Conservation (phyloP, 2,888 invertebrate species). For the Caenorhabditis angaria region DNA sequence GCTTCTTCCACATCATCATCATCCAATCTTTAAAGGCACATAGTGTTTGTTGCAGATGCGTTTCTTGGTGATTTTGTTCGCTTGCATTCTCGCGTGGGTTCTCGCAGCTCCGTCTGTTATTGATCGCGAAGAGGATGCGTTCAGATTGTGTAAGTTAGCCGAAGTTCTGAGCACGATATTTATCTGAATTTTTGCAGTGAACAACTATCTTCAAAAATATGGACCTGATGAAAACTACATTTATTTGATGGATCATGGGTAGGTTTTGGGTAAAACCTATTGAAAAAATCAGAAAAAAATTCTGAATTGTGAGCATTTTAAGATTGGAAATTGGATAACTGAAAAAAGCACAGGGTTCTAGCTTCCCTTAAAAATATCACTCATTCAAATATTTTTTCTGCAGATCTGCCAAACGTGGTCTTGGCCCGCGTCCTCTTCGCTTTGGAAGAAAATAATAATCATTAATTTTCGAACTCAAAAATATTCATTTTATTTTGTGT, state of each 20-base stretch:
- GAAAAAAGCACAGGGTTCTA: too few relatives aligned
- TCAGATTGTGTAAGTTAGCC: constrained; percentile 25
- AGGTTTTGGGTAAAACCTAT: constrained; percentile 7
- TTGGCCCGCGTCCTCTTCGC: constrained; percentile 60
- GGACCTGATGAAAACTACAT: constrained; percentile 32
- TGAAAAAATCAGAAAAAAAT: too few relatives aligned
- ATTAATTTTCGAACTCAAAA: too few relatives aligned
- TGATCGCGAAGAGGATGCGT: constrained; percentile 41
- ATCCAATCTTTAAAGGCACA: too few relatives aligned
- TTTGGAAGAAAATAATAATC: constrained; percentile 48
- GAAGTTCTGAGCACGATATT: background rate
- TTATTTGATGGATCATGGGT: constrained; percentile 46
- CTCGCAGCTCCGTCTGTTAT: constrained; percentile 38
- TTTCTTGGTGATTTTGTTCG: constrained; percentile 32
- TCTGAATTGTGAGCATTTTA: too few relatives aligned
- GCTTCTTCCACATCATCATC: too few relatives aligned
- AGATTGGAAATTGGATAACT: too few relatives aligned
- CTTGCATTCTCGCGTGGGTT: constrained; percentile 48
- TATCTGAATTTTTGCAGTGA: constrained; percentile 35
- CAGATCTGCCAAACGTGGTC: constrained; percentile 57
- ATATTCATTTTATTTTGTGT: too few relatives aligned
- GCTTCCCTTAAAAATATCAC: too few relatives aligned
- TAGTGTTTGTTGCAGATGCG: constrained; percentile 26
- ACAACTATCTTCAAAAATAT: constrained; percentile 45
- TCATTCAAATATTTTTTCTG: background rate